Evolutionary conservation across 2,797 vertebrate species (phyloP), one percentile per base, ranked within the genome.

Genomic region (Apodemus agrarius): DNA sequence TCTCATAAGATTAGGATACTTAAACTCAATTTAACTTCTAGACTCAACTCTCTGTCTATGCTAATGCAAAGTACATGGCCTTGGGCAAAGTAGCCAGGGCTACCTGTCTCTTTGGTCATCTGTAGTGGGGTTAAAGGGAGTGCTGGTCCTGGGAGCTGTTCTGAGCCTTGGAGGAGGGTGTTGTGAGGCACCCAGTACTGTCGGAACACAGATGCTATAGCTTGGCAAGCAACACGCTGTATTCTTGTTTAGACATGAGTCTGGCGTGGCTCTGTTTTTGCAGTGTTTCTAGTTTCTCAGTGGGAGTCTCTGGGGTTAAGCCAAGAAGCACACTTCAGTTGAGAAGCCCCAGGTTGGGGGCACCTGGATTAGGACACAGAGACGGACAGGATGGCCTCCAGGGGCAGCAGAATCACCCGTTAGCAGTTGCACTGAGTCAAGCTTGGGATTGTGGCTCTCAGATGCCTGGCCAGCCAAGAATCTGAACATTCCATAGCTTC

Each of bases 371-470:
- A 31, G 26, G 52, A 22, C 10, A 29, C 34, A 43, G 59, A 65
- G 4, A 3, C 31, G 17, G 37, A 16, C 4, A 22, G 11, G 0
- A 9, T 46, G 29, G 57, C 37, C 14, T 7, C 34, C 43, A 63
- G 37, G 24, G 34, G 29, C 29, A 59, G 57, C 3, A 49, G 75
- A 19, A 43, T 90, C n/a, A 19, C 22, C 34, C 29, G 4, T 63
- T 65, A 59, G 16, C n/a, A 7, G 8, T 12, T 19, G 6, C 26
- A 57, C 43, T 1, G 31, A 67, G 21, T 43, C 19, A 40, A 46
- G 26, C n/a, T 1, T 9, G 19, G 10, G n/a, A 8, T 19, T 2
- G 13, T 14, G 4, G 13, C 14, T 13, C 43, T 22, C 4, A 4
- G 2, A 65, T 34, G 21, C 59, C 57, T 31, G 24, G 10, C 57